A percentile compares a stretch with the other conserved stretches of the same genome.
These are phyloP conservation scores for Gavia stellata DNA, from an alignment of 2,113 vertebrate species.

Conservation along the genomic window DNA sequence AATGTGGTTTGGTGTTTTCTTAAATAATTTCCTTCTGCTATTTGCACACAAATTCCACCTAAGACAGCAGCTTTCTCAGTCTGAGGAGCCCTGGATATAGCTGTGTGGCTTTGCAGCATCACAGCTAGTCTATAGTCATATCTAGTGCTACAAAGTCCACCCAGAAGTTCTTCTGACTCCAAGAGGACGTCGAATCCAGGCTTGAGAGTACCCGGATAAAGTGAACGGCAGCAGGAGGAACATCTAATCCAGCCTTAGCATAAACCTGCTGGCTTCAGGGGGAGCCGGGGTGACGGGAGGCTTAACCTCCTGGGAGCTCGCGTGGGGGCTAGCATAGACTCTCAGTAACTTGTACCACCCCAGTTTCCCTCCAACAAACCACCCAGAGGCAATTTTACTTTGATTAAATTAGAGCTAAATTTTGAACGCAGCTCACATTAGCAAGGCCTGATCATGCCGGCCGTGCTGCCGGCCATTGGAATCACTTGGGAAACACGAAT, in stretches of 20 bases:
- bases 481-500: not conserved
- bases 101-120: not conserved
- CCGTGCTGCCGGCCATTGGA: fast-evolving
- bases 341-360: not conserved
- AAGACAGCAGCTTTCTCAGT: not conserved
- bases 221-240: not conserved
- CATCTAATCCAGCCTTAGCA: not conserved
- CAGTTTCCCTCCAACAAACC: not conserved
- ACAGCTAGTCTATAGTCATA: not conserved
- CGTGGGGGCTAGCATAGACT: not conserved
- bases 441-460: not conserved
- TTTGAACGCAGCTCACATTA: not conserved
- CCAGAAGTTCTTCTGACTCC: not conserved
- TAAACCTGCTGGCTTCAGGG: not conserved
- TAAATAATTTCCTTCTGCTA: not conserved
- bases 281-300: not conserved
- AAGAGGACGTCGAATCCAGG: not conserved
- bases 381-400: not conserved
- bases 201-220: not conserved
- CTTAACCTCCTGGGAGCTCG: not conserved
- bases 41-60: not conserved
- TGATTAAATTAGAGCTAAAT: not conserved
- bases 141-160: not conserved
- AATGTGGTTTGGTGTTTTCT: not conserved
- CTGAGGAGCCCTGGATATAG: not conserved